These are phyloP conservation scores for Sinella curviseta DNA, from an alignment of 1,140 invertebrate species.

Conservation along the genomic window DNA sequence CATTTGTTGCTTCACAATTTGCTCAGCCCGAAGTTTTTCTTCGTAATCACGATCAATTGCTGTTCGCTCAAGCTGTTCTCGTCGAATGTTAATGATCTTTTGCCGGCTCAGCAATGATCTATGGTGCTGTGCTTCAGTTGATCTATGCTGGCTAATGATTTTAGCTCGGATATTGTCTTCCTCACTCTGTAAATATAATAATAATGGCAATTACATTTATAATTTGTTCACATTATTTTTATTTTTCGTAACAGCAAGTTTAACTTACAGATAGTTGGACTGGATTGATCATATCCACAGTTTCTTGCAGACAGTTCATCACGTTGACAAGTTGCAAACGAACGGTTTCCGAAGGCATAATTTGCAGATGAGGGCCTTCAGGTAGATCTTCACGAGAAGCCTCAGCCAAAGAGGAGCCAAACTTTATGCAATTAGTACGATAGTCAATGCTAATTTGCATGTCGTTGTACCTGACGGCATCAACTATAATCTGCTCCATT, in stretches of 20 bases:
- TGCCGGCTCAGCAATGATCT: slow-evolving; percentile 82
- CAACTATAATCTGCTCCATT: slow-evolving; percentile 86
- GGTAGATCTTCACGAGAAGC: slow-evolving; percentile 88
- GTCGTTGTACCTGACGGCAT: slow-evolving; percentile 91
- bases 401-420: slow-evolving; percentile 89
- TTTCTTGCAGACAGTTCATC: slow-evolving; percentile 77
- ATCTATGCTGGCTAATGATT: slow-evolving; percentile 82
- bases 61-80: slow-evolving; percentile 85
- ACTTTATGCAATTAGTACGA: slow-evolving; percentile 76
- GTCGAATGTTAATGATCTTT: slow-evolving; percentile 93
- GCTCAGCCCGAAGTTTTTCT: slow-evolving; percentile 79
- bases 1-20: slow-evolving; percentile 74
- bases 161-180: slow-evolving; percentile 71
- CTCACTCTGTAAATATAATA: slow-evolving; percentile 65
- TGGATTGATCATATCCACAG: slow-evolving; percentile 78
- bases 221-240: too few relatives aligned
- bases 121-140: slow-evolving; percentile 84
- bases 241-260: too few relatives aligned
- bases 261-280: slow-evolving; percentile 67
- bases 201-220: too few relatives aligned
- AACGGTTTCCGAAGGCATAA: slow-evolving; percentile 93
- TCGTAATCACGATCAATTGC: slow-evolving; percentile 72
- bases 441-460: slow-evolving; percentile 89
- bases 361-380: slow-evolving; percentile 88
- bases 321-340: slow-evolving; percentile 90